Conservation (phyloP, 1,140 invertebrate species). For the Spodoptera litura region DNA sequence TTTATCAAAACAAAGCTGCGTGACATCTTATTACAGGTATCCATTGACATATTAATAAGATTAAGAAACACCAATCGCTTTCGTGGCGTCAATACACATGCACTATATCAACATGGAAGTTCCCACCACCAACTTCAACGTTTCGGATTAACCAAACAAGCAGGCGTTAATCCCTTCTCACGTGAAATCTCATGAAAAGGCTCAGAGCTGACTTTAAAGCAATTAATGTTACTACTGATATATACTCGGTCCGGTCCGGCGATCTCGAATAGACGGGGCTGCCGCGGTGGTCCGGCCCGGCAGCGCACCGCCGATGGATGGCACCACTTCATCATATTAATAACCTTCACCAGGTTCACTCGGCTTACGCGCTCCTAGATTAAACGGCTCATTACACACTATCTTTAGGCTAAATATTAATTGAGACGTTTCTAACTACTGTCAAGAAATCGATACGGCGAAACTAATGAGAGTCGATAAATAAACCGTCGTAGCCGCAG, state of each 20-base stretch:
- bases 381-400: slow-evolving; percentile 78
- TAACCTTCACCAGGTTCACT: slow-evolving; percentile 73
- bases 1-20: background rate
- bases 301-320: slow-evolving; percentile 66
- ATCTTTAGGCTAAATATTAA: slow-evolving; percentile 83
- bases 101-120: slow-evolving; percentile 58
- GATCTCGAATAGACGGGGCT: slow-evolving; percentile 53
- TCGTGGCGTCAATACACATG: slow-evolving; percentile 56
- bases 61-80: slow-evolving; percentile 32
- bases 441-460: slow-evolving; percentile 63
- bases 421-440: slow-evolving; percentile 82
- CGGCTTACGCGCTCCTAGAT: slow-evolving; percentile 81
- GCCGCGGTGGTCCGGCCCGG: slow-evolving; percentile 66
- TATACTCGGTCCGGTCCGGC: slow-evolving; percentile 53
- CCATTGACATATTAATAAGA: slow-evolving; percentile 16
- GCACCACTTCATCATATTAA: slow-evolving; percentile 78
- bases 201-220: slow-evolving; percentile 43
- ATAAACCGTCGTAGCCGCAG: slow-evolving; percentile 57
- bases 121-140: slow-evolving; percentile 59
- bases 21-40: slow-evolving; percentile 11
- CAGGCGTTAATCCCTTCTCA: slow-evolving; percentile 76
- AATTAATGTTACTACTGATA: slow-evolving; percentile 75
- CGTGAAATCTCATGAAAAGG: slow-evolving; percentile 74
- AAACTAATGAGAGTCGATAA: slow-evolving; percentile 72
- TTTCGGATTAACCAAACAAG: slow-evolving; percentile 74